phyloP scores from a whole-genome alignment of 2,888 invertebrate species.

The Molorchus minor region DNA sequence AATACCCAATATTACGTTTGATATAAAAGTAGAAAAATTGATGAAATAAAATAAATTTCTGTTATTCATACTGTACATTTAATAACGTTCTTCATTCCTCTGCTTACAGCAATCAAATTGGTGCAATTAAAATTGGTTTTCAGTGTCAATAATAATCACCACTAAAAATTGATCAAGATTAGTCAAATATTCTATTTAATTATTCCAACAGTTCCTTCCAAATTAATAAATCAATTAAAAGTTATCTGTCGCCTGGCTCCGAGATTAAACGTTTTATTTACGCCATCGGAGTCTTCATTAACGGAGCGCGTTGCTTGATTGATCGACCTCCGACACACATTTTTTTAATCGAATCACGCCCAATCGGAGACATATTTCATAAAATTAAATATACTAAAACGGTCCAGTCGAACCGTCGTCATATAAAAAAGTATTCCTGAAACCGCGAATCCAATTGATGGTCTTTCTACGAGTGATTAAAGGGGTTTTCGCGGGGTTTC shows the following conservation, averaged over 20 bases:
- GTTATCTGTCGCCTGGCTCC: neutral
- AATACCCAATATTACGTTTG: too few species aligned
- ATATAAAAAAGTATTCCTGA: too few species aligned
- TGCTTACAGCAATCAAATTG: neutral
- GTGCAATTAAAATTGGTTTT: neutral
- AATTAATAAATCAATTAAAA: conserved; percentile 7
- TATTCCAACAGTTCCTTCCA: neutral
- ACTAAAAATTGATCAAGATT: neutral
- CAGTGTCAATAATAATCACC: neutral
- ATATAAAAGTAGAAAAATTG: too few species aligned
- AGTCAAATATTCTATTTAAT: neutral
- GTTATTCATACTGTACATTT: too few species aligned
- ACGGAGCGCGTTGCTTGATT: neutral
- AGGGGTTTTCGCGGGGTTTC: too few species aligned
- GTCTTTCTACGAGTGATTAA: too few species aligned
- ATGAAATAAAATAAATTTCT: too few species aligned
- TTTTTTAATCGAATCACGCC: conserved; percentile 3
- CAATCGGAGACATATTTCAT: neutral
- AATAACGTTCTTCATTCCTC: neutral
- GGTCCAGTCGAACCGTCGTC: too few species aligned
- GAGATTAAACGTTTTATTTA: conserved; percentile 2
- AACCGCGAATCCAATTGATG: too few species aligned
- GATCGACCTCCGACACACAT: conserved; percentile 6
- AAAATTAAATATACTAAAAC: too few species aligned
- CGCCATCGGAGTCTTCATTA: conserved; percentile 5